Evolutionary conservation across 2,888 invertebrate genomes (phyloP), one percentile per base, ranked within the genome.

Genomic region (Hemicrepidius hirtus): DNA sequence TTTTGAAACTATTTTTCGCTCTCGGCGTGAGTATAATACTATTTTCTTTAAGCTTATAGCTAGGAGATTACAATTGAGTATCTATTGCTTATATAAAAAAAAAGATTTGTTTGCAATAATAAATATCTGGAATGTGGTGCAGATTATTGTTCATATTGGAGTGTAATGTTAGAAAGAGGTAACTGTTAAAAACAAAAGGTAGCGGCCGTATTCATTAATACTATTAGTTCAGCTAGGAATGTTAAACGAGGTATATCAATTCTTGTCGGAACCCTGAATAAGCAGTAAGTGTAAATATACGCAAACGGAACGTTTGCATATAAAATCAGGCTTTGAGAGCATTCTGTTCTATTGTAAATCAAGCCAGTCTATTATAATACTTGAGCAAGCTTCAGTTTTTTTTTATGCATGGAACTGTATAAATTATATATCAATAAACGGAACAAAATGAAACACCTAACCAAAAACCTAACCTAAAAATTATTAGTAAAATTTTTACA

Each of bases 141-240:
- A 49, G 40, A 59, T 68, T 46, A 53, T 46, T 62, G 68, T 60
- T 49, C 50, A 12, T 44, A 28, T 18, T 68, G 62, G 63, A 63
- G 44, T 69, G 69, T 62, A 68, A 63, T 63, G 50, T 60, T 53
- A 32, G 35, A 20, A 53, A 44, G 53, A 73, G 69, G 71, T 74
- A 74, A 74, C 74, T 68, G 64, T 65, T 68, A 63, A 63, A n/a
- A 74, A 28, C 24, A 21, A 70, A 74, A 63, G 68, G 57, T 72
- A 75, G 75, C 72, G 53, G 75, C 75, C 75, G 59, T 75, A 62
- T 65, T 71, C 64, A 69, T 69, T 74, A 74, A 72, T 75, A 72
- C 72, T 75, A 74, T 74, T 74, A 74, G 67, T 74, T 71, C 44
- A 72, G 70, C 68, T 68, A 76, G 76, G 76, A 76, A 76, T 76